Base-by-base conservation (phyloP, 2,888 invertebrate species). In the Drosophila anceps region DNA sequence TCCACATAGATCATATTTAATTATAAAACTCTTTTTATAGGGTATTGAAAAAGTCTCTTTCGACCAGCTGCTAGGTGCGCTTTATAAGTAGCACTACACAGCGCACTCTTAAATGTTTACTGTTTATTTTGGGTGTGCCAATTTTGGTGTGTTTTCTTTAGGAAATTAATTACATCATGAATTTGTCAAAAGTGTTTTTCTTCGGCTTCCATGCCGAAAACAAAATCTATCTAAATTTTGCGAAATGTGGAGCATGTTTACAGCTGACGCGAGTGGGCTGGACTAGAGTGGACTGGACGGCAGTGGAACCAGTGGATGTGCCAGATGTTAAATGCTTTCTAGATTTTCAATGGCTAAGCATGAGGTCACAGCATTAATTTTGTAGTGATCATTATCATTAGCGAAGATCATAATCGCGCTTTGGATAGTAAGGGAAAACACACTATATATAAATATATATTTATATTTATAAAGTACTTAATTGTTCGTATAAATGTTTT, bases 51-150 rank as follows among this genome's bases (percentile, higher is more conserved):
- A 10, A 41, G 43, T 37, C 35, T 18, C 9, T 13, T 13, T 35
- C 18, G 51, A 3, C 39, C 63, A 50, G 57, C 75, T 58, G 46
- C 39, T 39, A 33, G 24, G 37, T 33, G 54, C 20, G 29, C 71
- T 61, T 50, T 69, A 61, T 63, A 71, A 76, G 74, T 80, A 80
- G 67, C 61, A 50, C 69, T 75, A 53, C 67, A 61, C 69, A 43
- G 33, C 62, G 61, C 9, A 57, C 67, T 73, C 68, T 63, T 54
- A 62, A 61, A 73, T 75, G 81, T 76, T 87, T 84, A 75, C 84
- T 89, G 89, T 87, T 89, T 89, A 79, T 76, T 79, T 70, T 76
- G 53, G 71, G 87, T 87, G 84, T 82, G 88, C 88, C 89, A 89
- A 87, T 84, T 89, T 74, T 53, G 5, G 43, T 50, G 48, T 76